These are phyloP conservation scores for Trogon melanurus DNA, from an alignment of 2,113 vertebrate species.

Conservation along the genomic window DNA sequence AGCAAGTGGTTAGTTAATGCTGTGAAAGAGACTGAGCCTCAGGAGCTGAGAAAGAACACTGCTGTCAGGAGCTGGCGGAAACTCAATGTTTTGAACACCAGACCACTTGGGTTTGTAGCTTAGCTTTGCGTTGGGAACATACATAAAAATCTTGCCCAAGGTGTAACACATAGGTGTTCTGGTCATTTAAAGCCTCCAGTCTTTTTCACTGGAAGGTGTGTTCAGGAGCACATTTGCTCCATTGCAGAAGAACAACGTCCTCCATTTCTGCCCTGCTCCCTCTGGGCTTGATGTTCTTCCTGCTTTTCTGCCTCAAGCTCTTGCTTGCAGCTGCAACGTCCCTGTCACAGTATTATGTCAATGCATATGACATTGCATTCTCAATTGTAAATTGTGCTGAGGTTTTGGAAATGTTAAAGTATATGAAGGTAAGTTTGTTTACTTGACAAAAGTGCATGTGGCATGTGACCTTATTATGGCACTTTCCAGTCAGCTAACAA, in stretches of 20 bases:
- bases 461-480: conserved; percentile 11
- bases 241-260: neutral
- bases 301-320: neutral
- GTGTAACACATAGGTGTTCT: neutral
- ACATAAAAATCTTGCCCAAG: neutral
- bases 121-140: neutral
- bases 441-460: conserved; percentile 25
- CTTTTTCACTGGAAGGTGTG: neutral
- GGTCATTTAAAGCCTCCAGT: neutral
- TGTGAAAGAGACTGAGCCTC: neutral
- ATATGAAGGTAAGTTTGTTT: conserved; percentile 40
- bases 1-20: neutral
- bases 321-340: neutral
- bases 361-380: neutral
- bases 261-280: neutral
- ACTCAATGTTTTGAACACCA: neutral
- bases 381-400: conserved; percentile 14
- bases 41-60: neutral
- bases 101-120: neutral
- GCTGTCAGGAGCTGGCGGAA: neutral
- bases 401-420: neutral
- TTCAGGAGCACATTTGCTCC: neutral
- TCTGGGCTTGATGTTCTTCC: neutral
- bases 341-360: neutral
- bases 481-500: conserved; percentile 1